Evolutionary conservation across 2,797 vertebrate species (phyloP).

Genomic region (Pitangus sulphuratus): DNA sequence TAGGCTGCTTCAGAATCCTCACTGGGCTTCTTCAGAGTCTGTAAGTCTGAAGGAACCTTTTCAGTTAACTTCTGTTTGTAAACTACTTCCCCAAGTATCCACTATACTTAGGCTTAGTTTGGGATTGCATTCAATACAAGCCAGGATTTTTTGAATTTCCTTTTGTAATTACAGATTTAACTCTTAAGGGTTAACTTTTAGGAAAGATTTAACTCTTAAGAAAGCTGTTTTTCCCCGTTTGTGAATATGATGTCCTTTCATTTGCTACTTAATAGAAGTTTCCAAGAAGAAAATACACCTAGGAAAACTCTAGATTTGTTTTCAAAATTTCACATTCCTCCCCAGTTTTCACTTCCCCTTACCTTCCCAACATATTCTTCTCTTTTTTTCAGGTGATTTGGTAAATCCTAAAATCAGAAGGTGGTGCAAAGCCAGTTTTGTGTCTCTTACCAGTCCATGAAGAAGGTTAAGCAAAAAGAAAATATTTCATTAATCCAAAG

Average conservation of each 20-base stretch:
- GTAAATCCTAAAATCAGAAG: neutral
- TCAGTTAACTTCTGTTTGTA: neutral
- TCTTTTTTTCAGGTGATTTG: neutral
- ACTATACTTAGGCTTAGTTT: neutral
- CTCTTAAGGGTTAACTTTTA: neutral
- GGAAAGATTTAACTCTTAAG: neutral
- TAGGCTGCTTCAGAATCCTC: neutral
- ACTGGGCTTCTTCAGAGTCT: neutral
- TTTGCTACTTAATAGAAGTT: neutral
- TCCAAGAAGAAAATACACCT: neutral
- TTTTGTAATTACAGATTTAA: neutral
- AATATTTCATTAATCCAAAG: neutral
- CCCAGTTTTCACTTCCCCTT: neutral
- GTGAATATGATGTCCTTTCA: neutral
- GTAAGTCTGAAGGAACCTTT: neutral
- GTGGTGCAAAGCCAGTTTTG: neutral
- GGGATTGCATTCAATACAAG: neutral
- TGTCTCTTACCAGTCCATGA: neutral
- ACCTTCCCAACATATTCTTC: neutral
- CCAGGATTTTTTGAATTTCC: neutral
- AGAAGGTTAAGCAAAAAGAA: neutral
- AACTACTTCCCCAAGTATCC: neutral
- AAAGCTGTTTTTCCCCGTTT: neutral
- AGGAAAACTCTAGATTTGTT: neutral
- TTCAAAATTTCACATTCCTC: neutral